Evolutionary conservation across 2,113 vertebrate species (phyloP).

Genomic region (Lucifuga dentata): DNA sequence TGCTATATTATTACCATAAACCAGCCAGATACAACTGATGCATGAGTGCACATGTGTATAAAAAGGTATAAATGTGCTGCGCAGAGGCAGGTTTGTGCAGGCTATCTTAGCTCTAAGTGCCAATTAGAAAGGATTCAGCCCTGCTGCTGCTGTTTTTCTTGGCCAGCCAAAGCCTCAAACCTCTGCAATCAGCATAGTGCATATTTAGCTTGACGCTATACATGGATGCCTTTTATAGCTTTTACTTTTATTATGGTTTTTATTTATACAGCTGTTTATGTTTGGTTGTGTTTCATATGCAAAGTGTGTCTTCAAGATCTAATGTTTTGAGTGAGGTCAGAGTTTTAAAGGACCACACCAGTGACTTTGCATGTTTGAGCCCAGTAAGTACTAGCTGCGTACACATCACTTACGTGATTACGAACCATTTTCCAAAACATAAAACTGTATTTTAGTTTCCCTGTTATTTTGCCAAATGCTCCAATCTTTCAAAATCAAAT

Average conservation of each 20-base stretch:
- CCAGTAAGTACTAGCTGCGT: too few species aligned
- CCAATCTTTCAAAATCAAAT: too few species aligned
- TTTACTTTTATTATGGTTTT: slow-evolving; percentile 26
- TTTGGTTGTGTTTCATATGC: slow-evolving; percentile 32
- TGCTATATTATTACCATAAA: slow-evolving; percentile 70
- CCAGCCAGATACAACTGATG: slow-evolving; percentile 58
- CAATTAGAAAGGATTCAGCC: slow-evolving; percentile 63
- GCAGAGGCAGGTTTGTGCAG: slow-evolving; percentile 35
- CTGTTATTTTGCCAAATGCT: too few species aligned
- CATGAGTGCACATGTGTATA: slow-evolving; percentile 64
- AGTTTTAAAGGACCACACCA: too few species aligned
- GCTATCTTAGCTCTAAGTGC: slow-evolving; percentile 49
- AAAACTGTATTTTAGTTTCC: too few species aligned
- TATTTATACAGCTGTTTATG: slow-evolving; percentile 37
- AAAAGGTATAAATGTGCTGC: slow-evolving; percentile 57
- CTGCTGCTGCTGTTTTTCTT: slow-evolving; percentile 34
- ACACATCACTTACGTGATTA: too few species aligned
- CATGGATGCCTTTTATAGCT: not conserved
- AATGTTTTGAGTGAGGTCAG: slow-evolving; percentile 39
- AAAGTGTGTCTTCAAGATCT: not conserved
- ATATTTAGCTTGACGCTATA: slow-evolving; percentile 29
- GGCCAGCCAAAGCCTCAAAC: slow-evolving; percentile 38
- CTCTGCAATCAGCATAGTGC: slow-evolving; percentile 30
- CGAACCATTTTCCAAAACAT: too few species aligned
- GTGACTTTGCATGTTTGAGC: too few species aligned